Base-by-base conservation (phyloP, 2,113 vertebrate species). In the Antechinus stuartii region DNA sequence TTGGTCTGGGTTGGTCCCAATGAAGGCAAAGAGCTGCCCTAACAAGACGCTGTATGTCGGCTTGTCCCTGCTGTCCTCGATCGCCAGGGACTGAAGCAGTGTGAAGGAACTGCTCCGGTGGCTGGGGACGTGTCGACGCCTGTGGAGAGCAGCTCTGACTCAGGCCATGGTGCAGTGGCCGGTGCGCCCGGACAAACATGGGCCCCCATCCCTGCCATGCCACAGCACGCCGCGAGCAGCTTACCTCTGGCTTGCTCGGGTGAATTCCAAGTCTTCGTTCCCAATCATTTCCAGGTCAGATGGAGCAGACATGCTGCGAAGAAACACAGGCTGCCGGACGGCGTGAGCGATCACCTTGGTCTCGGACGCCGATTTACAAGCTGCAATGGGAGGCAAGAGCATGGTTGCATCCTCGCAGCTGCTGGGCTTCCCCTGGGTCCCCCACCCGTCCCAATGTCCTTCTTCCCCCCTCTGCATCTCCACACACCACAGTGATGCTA, bases 261-360 rank as follows among this genome's bases (percentile, higher is more conserved):
- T 99, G 97, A 99, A 99, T 98, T 99, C 99, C 57, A 99, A 95
- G 91, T 99, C 99, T 94, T 99, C 99, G 1, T 98, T 99, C 52
- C 99, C 99, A 8, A 99, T 99, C 99, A 99, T 99, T 98, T 99
- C 99, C 91, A 99, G 98, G 98, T 99, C 99, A 26, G 99, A 99
- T 0, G 99, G 99, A 2, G 99, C 99, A 0, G 99, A 99, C 99
- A 99, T 99, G 96, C 99, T 99, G 94, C 99, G 99, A 68, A 99
- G 99, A 94, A 99, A 99, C 93, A 99, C 99, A 0, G 99, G 99
- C 98, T 99, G 99, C 94, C 99, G 99, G 96, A 99, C 99, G 19
- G 99, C 98, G 0, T 99, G 99, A 8, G 99, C 98, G 30, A 99
- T 98, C 7, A 99, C 99, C 97, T 99, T 99, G 23, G 99, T 98